phyloP scores from a whole-genome alignment of 1,140 invertebrate genomes.

The Hycleus phaleratus region DNA sequence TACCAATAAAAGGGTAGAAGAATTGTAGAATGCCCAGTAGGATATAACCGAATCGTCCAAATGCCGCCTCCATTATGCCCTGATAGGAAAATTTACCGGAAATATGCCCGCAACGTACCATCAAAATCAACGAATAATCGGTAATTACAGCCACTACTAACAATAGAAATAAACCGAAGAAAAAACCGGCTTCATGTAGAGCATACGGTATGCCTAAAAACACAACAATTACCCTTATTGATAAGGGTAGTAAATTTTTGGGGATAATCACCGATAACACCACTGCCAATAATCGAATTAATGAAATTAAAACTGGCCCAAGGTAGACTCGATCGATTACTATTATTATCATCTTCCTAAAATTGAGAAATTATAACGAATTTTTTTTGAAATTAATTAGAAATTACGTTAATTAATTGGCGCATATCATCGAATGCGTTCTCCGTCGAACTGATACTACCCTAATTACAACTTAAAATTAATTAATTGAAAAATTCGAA shows the following conservation, averaged over 20 bases:
- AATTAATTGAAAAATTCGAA: slow-evolving; percentile 31
- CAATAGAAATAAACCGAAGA: slow-evolving; percentile 64
- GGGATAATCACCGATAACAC: slow-evolving; percentile 67
- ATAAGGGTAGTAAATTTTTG: no score
- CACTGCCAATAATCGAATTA: slow-evolving; percentile 87
- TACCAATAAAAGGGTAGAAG: slow-evolving; percentile 81
- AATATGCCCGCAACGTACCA: slow-evolving; percentile 73
- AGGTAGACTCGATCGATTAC: slow-evolving; percentile 56
- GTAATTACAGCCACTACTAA: slow-evolving; percentile 70
- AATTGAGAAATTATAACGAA: slow-evolving; percentile 1
- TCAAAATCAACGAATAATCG: slow-evolving; percentile 76
- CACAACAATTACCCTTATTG: no score
- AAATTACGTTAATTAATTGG: slow-evolving; percentile 46
- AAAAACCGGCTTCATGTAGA: slow-evolving; percentile 72
- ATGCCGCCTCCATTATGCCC: slow-evolving; percentile 74
- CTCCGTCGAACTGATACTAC: slow-evolving; percentile 47
- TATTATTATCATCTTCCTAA: slow-evolving; percentile 45
- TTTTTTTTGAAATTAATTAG: background rate
- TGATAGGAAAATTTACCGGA: slow-evolving; percentile 78
- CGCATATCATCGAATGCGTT: slow-evolving; percentile 51
- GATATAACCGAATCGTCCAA: slow-evolving; percentile 72
- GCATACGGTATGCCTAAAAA: slow-evolving; percentile 72
- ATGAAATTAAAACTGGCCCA: slow-evolving; percentile 87
- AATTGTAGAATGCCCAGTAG: slow-evolving; percentile 73
- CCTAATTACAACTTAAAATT: slow-evolving; percentile 11